Percentiles rank a stretch among this genome's conserved stretches.
Evolutionary conservation across 1,140 invertebrate genomes (phyloP).

Genomic region (Ceratosolen solmsi): DNA sequence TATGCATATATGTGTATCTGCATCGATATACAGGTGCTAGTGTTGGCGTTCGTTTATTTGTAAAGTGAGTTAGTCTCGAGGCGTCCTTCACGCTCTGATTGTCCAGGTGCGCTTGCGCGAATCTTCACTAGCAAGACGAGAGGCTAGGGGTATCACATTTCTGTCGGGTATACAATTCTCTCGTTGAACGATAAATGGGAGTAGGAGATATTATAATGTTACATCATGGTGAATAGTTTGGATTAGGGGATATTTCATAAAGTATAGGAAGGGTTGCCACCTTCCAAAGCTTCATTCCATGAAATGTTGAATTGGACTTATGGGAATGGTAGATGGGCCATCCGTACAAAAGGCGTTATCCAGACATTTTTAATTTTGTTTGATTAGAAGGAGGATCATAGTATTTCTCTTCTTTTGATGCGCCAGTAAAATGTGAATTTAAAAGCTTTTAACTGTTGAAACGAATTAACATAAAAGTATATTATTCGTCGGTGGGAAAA

Average conservation of each 20-base stretch:
- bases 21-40: not conserved
- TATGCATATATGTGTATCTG: no score
- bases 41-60: not conserved
- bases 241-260: not conserved
- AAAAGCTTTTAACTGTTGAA: no score
- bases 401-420: no score
- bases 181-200: not conserved
- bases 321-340: no score
- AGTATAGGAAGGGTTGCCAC: no score
- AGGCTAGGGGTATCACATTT: not conserved
- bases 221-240: conserved; percentile 15
- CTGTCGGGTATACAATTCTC: not conserved
- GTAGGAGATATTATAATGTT: not conserved
- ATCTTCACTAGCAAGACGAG: not conserved
- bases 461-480: no score
- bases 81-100: conserved; percentile 50
- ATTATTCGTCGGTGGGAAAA: not conserved
- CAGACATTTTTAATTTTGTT: no score
- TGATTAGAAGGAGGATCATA: no score
- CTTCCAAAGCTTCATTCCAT: not conserved
- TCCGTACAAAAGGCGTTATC: no score
- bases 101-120: not conserved
- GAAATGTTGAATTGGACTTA: not conserved
- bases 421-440: no score
- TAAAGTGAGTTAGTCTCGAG: not conserved